These are phyloP conservation scores for Vandiemenella viatica DNA, from an alignment of 2,888 invertebrate genomes.

Conservation along the genomic window DNA sequence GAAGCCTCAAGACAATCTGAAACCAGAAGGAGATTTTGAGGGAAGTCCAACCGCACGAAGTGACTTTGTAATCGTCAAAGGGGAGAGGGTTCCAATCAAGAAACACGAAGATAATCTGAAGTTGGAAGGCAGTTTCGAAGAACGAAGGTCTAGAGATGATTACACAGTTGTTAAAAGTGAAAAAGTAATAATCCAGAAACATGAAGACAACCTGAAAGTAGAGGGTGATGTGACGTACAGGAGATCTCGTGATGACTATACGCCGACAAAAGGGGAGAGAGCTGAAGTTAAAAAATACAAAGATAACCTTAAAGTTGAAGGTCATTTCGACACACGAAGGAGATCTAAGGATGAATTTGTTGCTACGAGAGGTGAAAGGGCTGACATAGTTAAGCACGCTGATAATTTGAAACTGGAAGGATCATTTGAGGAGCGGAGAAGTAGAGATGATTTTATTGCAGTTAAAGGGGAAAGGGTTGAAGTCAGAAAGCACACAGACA, in stretches of 20 bases:
- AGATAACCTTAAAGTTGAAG: constrained; percentile 35
- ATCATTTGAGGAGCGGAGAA: constrained; percentile 27
- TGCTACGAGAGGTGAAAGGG: constrained; percentile 29
- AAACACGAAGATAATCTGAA: constrained; percentile 27
- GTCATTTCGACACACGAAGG: constrained; percentile 21
- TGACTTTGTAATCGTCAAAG: constrained; percentile 22
- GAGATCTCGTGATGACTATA: constrained; percentile 35
- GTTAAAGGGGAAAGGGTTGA: constrained; percentile 23
- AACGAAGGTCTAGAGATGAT: constrained; percentile 32
- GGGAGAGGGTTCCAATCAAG: constrained; percentile 20
- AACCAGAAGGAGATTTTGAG: constrained; percentile 34
- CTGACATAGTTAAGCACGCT: constrained; percentile 42
- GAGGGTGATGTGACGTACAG: constrained; percentile 38
- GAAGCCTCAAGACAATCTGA: constrained; percentile 33
- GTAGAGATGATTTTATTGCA: constrained; percentile 30
- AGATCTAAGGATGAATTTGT: constrained; percentile 29
- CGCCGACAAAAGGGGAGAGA: constrained; percentile 20
- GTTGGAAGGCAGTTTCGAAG: constrained; percentile 28
- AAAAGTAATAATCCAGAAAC: constrained; percentile 45
- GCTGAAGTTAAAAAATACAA: constrained; percentile 21
- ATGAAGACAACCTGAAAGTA: constrained; percentile 36
- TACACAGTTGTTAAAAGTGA: constrained; percentile 43
- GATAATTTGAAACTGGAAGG: constrained; percentile 35
- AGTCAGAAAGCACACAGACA: constrained; percentile 22
- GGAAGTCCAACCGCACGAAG: constrained; percentile 27